Conservation (phyloP, 2,797 vertebrate species). For the Poeciliopsis gracilis region DNA sequence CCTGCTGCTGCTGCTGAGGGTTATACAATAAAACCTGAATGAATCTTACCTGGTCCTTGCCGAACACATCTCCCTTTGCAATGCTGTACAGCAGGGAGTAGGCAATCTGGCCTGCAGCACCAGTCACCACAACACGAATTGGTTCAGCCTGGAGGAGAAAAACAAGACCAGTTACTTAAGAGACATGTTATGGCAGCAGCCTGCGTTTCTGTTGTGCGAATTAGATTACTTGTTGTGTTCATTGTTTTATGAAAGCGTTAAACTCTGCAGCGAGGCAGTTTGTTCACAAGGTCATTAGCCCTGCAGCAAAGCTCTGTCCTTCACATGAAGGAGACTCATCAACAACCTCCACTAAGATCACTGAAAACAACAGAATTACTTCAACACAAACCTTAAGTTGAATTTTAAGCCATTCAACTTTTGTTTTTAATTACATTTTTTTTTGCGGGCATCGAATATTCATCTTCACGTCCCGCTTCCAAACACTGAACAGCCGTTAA, state of each 20-base stretch:
- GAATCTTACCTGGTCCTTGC: constrained; percentile 90
- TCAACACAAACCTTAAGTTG: not conserved
- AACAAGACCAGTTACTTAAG: not conserved
- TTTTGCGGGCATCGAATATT: not conserved
- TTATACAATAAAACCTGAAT: constrained; percentile 20
- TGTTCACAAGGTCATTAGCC: not conserved
- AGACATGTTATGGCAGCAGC: not conserved
- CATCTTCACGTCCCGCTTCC: not conserved
- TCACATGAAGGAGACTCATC: not conserved
- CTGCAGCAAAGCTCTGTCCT: not conserved
- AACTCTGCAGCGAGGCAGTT: not conserved
- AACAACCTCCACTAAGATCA: not conserved
- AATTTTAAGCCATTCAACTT: fast-evolving
- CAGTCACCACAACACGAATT: constrained; percentile 92
- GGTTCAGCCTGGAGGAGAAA: constrained; percentile 82
- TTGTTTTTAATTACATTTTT: not conserved
- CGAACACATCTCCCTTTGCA: constrained; percentile 96
- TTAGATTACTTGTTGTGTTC: not conserved
- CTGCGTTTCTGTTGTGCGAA: not conserved
- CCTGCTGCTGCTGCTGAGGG: not conserved
- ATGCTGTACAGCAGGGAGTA: constrained; percentile 96
- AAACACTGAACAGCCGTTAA: not conserved
- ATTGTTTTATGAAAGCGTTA: not conserved
- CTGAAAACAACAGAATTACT: not conserved
- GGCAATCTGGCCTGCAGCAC: constrained; percentile 96